Evolutionary conservation across 2,113 vertebrate species (phyloP).

Genomic region (Monopterus albus): DNA sequence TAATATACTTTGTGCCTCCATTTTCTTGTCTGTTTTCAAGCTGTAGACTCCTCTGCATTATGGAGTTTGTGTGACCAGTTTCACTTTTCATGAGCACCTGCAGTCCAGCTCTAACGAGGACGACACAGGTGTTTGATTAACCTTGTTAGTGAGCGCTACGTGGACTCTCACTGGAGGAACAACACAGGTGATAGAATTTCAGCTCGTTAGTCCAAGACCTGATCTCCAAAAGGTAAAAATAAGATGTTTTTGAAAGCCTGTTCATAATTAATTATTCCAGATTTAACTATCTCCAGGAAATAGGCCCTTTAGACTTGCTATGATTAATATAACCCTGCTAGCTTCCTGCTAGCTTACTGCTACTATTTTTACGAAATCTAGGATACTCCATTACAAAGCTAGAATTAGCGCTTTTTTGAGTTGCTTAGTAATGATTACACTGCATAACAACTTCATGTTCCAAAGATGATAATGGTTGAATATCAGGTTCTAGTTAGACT

Average conservation of each 20-base stretch:
- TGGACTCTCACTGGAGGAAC: not conserved
- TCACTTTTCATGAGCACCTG: no score
- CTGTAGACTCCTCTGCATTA: no score
- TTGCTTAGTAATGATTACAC: not conserved
- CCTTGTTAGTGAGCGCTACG: not conserved
- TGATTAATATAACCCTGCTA: not conserved
- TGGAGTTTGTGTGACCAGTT: not conserved
- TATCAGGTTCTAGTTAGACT: not conserved
- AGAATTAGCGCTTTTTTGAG: not conserved
- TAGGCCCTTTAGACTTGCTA: constrained; percentile 8
- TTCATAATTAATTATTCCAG: no score
- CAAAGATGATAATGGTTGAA: not conserved
- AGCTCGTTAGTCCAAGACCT: not conserved
- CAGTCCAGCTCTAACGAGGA: no score
- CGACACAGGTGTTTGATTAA: not conserved
- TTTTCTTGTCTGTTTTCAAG: no score
- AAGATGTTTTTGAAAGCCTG: not conserved
- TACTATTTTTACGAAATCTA: not conserved
- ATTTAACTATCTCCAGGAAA: not conserved
- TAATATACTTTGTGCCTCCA: no score
- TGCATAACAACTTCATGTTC: constrained; percentile 21
- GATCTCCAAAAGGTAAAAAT: not conserved
- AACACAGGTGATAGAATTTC: not conserved
- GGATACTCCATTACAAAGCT: not conserved
- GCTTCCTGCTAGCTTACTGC: not conserved